These are phyloP conservation scores for Beroe forskalii DNA, from an alignment of 37 sponge, comb jelly and placozoan genomes.

Conservation along the genomic window DNA sequence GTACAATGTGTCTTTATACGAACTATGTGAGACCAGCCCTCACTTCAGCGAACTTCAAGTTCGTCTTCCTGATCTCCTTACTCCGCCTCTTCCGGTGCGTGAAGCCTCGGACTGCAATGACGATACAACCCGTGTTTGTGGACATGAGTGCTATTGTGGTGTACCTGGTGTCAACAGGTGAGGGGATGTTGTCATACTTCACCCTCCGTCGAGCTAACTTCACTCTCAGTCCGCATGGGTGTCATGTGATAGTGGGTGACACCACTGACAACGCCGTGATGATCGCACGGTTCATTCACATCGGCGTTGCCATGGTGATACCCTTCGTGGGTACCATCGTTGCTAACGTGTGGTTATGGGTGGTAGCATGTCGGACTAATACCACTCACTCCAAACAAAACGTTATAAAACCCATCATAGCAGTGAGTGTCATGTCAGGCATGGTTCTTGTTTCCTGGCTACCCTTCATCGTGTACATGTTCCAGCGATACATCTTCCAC, in stretches of 20 bases:
- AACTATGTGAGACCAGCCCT: constrained; percentile 5
- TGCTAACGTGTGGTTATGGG: constrained; percentile 8
- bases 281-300: not conserved
- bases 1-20: constrained; percentile 6
- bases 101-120: not conserved
- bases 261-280: not conserved
- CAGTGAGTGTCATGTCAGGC: constrained; percentile 21
- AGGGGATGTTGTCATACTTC: not conserved
- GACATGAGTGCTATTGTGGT: constrained; percentile 8
- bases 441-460: constrained; percentile 44
- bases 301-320: constrained; percentile 10
- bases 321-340: constrained; percentile 16
- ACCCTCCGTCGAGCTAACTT: not conserved
- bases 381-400: not conserved
- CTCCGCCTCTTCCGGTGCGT: not conserved
- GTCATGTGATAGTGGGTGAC: not conserved
- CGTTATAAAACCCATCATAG: not conserved
- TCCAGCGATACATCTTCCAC: constrained; percentile 10
- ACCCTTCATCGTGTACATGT: constrained; percentile 42
- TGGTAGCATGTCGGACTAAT: constrained; percentile 23
- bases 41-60: constrained; percentile 50
- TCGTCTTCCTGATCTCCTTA: constrained; percentile 14
- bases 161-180: not conserved
- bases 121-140: not conserved
- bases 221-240: not conserved